These are phyloP conservation scores for Eupeodes corollae DNA, from an alignment of 1,140 invertebrate genomes.

Conservation along the genomic window DNA sequence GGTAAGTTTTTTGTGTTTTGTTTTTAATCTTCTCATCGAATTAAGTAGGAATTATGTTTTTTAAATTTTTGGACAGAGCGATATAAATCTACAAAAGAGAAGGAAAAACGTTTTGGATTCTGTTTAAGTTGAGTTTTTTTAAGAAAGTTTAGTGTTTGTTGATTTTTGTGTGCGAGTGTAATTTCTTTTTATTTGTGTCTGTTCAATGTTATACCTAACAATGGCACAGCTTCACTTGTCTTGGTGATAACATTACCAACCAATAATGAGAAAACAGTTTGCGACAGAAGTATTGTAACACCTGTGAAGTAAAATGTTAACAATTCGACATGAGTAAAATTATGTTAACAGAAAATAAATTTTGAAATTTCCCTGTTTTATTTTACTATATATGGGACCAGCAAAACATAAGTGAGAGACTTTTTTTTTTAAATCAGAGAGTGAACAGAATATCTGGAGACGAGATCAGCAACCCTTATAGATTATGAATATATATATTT, in stretches of 20 bases:
- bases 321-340: constrained; percentile 20
- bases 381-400: background rate
- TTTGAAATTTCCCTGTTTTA: background rate
- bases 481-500: no score
- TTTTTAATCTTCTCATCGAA: no score
- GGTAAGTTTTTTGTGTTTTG: background rate
- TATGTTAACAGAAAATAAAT: background rate
- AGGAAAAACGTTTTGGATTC: background rate
- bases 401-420: constrained; percentile 21
- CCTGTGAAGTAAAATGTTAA: constrained; percentile 54
- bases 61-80: background rate
- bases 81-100: background rate
- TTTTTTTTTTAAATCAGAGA: constrained; percentile 8
- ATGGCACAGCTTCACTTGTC: constrained; percentile 92
- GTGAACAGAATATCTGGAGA: no score
- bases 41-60: constrained; percentile 1
- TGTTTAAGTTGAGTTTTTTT: background rate
- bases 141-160: background rate
- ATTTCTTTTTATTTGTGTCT: background rate
- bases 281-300: constrained; percentile 97
- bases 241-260: constrained; percentile 93
- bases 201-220: constrained; percentile 77
- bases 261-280: constrained; percentile 98
- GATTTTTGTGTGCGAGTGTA: background rate
- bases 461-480: no score